These are phyloP conservation scores for Tetraneura akinire DNA, from an alignment of 1,140 invertebrate genomes.

Conservation along the genomic window DNA sequence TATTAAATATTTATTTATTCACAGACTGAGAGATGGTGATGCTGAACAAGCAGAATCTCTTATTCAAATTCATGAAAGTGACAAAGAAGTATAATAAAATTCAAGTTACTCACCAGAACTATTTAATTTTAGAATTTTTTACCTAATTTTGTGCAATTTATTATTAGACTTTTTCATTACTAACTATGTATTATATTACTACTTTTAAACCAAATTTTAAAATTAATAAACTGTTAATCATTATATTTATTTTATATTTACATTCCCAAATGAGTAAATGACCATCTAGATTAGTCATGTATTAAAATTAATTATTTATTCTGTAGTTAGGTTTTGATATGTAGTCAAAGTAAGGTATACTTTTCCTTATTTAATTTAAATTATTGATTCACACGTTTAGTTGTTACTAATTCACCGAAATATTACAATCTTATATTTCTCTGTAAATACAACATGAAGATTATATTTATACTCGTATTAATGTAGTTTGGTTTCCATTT, in stretches of 20 bases:
- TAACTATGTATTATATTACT: not conserved
- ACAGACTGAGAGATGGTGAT: slow-evolving; percentile 40
- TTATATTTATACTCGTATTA: too few species aligned
- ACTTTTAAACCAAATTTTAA: slow-evolving; percentile 8
- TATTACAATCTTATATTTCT: too few species aligned
- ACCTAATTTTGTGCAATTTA: slow-evolving; percentile 16
- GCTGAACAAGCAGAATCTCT: slow-evolving; percentile 46
- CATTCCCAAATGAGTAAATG: too few species aligned
- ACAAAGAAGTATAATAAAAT: slow-evolving; percentile 42
- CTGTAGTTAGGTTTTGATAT: too few species aligned
- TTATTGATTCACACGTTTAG: too few species aligned
- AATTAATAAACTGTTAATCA: not conserved
- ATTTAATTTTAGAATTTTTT: slow-evolving; percentile 6
- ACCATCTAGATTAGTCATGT: too few species aligned
- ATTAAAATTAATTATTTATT: too few species aligned
- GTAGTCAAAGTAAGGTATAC: too few species aligned
- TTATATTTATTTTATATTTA: not conserved
- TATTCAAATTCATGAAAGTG: slow-evolving; percentile 49
- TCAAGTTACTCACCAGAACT: slow-evolving; percentile 5
- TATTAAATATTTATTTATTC: not conserved
- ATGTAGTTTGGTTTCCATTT: too few species aligned
- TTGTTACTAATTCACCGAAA: too few species aligned
- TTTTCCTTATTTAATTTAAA: too few species aligned
- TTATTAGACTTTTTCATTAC: slow-evolving; percentile 20
- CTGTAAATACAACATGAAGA: too few species aligned